These are phyloP conservation scores for Haemorhous mexicanus DNA, from an alignment of 2,113 vertebrate species.

Conservation along the genomic window DNA sequence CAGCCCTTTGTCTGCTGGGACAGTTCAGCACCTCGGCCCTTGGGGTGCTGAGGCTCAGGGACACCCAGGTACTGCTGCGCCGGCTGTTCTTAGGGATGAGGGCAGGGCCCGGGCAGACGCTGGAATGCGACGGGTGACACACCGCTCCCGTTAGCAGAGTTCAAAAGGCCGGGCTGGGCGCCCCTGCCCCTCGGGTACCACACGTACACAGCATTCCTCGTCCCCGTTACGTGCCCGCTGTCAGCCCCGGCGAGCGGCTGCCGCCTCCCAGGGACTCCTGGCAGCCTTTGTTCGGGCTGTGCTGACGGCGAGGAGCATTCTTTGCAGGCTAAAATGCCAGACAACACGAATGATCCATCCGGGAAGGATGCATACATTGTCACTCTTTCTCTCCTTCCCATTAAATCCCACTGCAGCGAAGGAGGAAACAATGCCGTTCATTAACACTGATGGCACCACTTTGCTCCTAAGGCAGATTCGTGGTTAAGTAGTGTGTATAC, in stretches of 20 bases:
- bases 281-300: background rate
- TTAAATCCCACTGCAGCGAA: background rate
- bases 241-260: background rate
- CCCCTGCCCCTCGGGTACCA: background rate
- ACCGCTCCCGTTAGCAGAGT: background rate
- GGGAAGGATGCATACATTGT: background rate
- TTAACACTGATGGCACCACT: background rate
- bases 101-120: background rate
- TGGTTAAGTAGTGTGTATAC: background rate
- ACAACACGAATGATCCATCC: background rate
- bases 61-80: background rate
- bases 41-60: background rate
- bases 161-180: background rate
- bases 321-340: background rate
- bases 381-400: background rate
- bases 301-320: background rate
- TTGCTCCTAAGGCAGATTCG: background rate
- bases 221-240: background rate
- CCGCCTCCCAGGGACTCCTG: background rate
- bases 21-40: background rate
- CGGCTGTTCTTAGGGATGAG: background rate
- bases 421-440: background rate
- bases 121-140: slow-evolving; percentile 10
- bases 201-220: slow-evolving; percentile 32
- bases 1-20: background rate